Conservation (phyloP, 2,113 vertebrate species). For the Apodemus sylvaticus region DNA sequence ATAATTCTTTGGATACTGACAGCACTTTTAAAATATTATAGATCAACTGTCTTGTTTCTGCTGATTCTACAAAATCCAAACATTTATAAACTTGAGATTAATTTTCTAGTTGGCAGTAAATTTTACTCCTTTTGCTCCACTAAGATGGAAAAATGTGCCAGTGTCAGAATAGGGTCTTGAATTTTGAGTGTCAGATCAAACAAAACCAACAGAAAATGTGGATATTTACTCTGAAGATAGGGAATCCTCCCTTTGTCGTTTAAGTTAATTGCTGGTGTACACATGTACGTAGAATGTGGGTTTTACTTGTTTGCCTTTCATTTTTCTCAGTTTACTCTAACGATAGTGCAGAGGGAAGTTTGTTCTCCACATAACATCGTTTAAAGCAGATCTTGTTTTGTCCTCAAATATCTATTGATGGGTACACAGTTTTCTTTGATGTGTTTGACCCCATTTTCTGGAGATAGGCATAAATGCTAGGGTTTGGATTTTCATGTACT, state of each 20-base stretch:
- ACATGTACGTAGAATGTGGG: not conserved
- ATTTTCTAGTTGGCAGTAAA: conserved; percentile 41
- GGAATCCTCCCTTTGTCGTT: conserved; percentile 32
- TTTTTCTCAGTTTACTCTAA: conserved; percentile 52
- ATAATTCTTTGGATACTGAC: conserved; percentile 44
- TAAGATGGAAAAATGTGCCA: not conserved
- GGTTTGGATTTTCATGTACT: not conserved
- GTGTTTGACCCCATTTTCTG: conserved; percentile 12
- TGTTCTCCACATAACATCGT: not conserved
- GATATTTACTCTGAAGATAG: conserved; percentile 11
- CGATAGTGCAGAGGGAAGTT: not conserved
- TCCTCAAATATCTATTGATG: conserved; percentile 12
- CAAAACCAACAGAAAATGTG: conserved; percentile 24
- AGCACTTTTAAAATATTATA: conserved; percentile 33
- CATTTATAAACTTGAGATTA: conserved; percentile 23
- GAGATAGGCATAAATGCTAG: not conserved
- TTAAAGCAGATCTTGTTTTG: not conserved
- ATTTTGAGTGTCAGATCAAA: conserved; percentile 58
- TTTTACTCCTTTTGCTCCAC: conserved; percentile 30
- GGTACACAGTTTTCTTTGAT: conserved; percentile 17
- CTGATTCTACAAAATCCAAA: conserved; percentile 50
- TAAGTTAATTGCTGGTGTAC: not conserved
- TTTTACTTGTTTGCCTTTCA: conserved; percentile 42
- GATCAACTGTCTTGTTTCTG: conserved; percentile 48
- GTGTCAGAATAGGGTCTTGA: conserved; percentile 9